Evolutionary conservation across 2,888 invertebrate species (phyloP), one percentile per base, ranked within the genome.

Genomic region (Tetranychus piercei): DNA sequence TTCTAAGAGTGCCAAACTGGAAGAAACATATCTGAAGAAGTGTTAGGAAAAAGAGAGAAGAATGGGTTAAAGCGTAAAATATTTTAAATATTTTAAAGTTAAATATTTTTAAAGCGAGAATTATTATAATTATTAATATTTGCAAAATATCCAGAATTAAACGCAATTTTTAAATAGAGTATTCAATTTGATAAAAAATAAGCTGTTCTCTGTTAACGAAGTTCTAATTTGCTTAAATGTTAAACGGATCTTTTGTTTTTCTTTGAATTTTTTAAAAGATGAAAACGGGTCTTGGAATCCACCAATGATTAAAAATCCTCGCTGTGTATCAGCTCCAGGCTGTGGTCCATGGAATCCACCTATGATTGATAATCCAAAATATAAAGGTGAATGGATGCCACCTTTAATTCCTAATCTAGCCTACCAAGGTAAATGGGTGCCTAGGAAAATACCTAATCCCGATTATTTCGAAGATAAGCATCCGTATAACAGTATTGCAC

Each of bases 211-310:
- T n/a, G n/a, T 34, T 34, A 34, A 34, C 2, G 4, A 2, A 34
- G 4, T 5, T 34, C 5, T 3, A 34, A 4, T 34, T 34, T 34
- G 2, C 4, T 34, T 34, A 3, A 34, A 34, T 34, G 3, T 34
- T 34, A 34, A 34, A 5, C 34, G 2, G 4, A 34, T 34, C 34
- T 34, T 34, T 4, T 34, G 34, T 66, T 11, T 66, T 8, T 11
- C n/a, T 66, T 66, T 65, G 15, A 89, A n/a, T n/a, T 23, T 23
- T 34, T 34, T 34, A 0, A 5, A 34, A 22, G 94, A 96, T 78
- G 97, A 97, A 90, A 99, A 99, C 83, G 99, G 97, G 1, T 90
- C 91, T 81, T 99, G 97, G 97, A 97, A 97, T 83, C 89, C 97
- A 5, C 93, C 96, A 0, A 85, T 92, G 74, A 87, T 96, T 82